These are phyloP conservation scores for Venturia canescens DNA, from an alignment of 1,140 invertebrate genomes.

Conservation along the genomic window DNA sequence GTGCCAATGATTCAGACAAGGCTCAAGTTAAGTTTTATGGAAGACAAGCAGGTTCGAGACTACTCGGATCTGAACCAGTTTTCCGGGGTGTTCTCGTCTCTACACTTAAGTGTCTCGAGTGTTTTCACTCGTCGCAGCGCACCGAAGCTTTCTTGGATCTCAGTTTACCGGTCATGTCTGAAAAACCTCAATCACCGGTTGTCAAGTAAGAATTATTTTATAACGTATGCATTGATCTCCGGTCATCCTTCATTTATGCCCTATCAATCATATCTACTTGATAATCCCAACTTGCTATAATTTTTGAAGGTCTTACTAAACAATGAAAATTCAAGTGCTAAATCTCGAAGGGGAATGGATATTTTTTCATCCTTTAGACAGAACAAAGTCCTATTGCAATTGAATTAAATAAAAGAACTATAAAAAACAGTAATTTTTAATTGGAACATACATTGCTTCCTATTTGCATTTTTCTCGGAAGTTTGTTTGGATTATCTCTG, in stretches of 20 bases:
- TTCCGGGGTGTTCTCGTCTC: constrained; percentile 95
- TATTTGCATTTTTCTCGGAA: too few species aligned
- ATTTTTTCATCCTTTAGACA: too few species aligned
- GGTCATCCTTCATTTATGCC: too few species aligned
- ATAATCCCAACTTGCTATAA: not conserved
- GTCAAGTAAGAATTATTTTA: constrained; percentile 61
- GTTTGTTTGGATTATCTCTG: too few species aligned
- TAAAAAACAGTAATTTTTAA: too few species aligned
- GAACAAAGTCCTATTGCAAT: too few species aligned
- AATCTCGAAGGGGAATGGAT: too few species aligned
- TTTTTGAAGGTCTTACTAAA: not conserved
- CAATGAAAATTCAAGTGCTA: too few species aligned
- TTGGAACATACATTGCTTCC: too few species aligned
- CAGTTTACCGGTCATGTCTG: constrained; percentile 90
- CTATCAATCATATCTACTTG: too few species aligned
- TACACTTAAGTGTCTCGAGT: constrained; percentile 92
- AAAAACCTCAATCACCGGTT: constrained; percentile 82
- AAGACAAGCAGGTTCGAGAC: constrained; percentile 86
- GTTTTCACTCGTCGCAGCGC: constrained; percentile 89
- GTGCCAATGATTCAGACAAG: constrained; percentile 85
- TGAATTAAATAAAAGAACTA: too few species aligned
- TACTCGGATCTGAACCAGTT: constrained; percentile 86
- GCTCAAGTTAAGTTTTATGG: constrained; percentile 89
- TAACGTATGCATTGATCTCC: too few species aligned
- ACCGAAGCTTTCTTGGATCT: constrained; percentile 96